These are phyloP conservation scores for Drosophila tropicalis DNA, from an alignment of 1,140 invertebrate species.

Conservation along the genomic window DNA sequence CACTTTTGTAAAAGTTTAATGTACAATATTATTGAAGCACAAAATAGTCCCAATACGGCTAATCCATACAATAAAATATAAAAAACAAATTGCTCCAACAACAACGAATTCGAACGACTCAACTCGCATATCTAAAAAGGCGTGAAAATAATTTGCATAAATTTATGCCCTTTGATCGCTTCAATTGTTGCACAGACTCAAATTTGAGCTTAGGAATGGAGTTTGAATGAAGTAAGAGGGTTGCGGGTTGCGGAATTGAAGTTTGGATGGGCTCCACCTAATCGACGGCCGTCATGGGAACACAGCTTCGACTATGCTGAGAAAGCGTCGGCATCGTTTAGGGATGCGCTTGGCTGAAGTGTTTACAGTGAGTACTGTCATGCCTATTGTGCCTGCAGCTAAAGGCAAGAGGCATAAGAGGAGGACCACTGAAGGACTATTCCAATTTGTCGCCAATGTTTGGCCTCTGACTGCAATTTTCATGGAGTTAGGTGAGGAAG, in stretches of 20 bases:
- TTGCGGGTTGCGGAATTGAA: conserved; percentile 1
- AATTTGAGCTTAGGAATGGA: conserved; percentile 6
- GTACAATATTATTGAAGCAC: too few relatives aligned
- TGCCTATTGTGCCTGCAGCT: conserved; percentile 49
- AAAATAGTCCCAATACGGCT: too few relatives aligned
- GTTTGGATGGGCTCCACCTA: conserved; percentile 43
- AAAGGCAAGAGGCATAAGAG: neutral
- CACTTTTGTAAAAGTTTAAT: too few relatives aligned
- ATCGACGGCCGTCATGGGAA: conserved; percentile 74
- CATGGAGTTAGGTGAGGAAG: conserved; percentile 48
- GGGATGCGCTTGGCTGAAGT: conserved; percentile 72
- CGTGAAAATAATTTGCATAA: conserved; percentile 83
- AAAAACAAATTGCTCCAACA: neutral
- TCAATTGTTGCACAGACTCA: conserved; percentile 58
- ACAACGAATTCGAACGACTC: conserved; percentile 44
- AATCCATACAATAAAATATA: neutral
- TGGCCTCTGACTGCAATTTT: conserved; percentile 62
- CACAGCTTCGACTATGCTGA: conserved; percentile 25
- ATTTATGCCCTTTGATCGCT: conserved; percentile 82
- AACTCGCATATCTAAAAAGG: conserved; percentile 83
- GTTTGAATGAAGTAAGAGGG: neutral
- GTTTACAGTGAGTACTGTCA: conserved; percentile 50
- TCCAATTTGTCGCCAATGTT: conserved; percentile 72
- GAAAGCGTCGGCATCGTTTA: conserved; percentile 64
- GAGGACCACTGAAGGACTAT: conserved; percentile 43